Percentiles rank a stretch among this genome's conserved stretches.
These are phyloP conservation scores for Pomacea maculata DNA, from an alignment of 1,140 invertebrate species.

Conservation along the genomic window DNA sequence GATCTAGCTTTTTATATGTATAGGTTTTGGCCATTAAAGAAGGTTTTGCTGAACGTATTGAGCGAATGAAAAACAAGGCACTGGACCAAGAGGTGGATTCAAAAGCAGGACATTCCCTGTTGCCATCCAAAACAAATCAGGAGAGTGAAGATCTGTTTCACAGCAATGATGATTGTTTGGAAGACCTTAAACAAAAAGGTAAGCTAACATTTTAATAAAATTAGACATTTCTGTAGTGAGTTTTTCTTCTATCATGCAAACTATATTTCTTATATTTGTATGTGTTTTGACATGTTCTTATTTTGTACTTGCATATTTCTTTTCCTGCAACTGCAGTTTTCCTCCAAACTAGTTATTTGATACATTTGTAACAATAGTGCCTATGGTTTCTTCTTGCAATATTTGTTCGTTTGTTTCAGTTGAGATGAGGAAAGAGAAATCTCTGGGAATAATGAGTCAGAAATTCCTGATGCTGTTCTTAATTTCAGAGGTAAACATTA, in stretches of 20 bases:
- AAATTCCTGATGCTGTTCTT: conserved; percentile 80
- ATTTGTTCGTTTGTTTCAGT: conserved; percentile 35
- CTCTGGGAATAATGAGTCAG: conserved; percentile 76
- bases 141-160: too few species aligned
- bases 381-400: neutral
- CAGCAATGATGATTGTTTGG: neutral
- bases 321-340: neutral
- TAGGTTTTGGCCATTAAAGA: conserved; percentile 58
- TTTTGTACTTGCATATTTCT: too few species aligned
- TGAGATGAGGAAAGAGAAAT: conserved; percentile 68
- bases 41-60: conserved; percentile 59
- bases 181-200: conserved; percentile 18
- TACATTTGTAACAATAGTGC: neutral
- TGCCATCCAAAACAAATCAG: too few species aligned
- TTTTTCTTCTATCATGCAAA: too few species aligned
- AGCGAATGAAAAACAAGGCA: conserved; percentile 58
- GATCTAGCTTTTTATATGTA: neutral
- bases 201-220: too few species aligned
- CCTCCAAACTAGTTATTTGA: neutral
- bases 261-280: too few species aligned
- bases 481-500: conserved; percentile 71
- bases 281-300: too few species aligned
- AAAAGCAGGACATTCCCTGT: conserved; percentile 15
- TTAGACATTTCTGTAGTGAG: too few species aligned
- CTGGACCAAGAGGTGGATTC: conserved; percentile 50